Conservation (phyloP, 2,113 vertebrate species). For the Synchiropus splendidus region DNA sequence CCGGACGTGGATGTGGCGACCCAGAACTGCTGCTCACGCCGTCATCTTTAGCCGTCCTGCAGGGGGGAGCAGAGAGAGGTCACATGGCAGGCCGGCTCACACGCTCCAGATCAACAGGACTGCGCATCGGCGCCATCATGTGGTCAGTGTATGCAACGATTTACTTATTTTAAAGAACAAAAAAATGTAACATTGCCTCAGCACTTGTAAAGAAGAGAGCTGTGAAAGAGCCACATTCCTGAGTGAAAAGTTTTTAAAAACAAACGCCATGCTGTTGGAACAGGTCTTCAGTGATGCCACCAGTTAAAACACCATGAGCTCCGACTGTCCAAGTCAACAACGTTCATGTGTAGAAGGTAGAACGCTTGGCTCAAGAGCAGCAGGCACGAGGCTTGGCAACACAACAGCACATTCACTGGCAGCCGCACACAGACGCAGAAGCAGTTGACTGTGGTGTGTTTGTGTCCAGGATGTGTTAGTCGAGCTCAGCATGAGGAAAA, state of each 20-base stretch:
- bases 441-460: neutral
- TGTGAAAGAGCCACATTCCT: too few relatives aligned
- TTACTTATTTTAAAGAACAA: too few relatives aligned
- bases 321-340: conserved; percentile 14
- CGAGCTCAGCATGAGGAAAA: neutral
- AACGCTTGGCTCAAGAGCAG: conserved; percentile 19
- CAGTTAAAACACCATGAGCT: conserved; percentile 10
- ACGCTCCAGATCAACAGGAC: neutral
- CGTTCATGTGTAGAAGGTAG: too few relatives aligned
- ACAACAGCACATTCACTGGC: too few relatives aligned
- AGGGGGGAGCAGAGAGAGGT: neutral
- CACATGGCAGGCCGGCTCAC: neutral
- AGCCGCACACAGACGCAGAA: neutral
- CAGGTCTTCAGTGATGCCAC: too few relatives aligned
- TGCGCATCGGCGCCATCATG: neutral
- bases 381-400: conserved; percentile 28
- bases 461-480: conserved; percentile 1
- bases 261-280: too few relatives aligned
- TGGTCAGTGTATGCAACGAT: conserved; percentile 7
- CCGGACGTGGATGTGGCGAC: too few relatives aligned
- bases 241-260: too few relatives aligned
- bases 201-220: too few relatives aligned
- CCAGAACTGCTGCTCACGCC: conserved; percentile 39
- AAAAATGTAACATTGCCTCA: too few relatives aligned
- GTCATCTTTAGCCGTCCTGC: conserved; percentile 68